phyloP scores from a whole-genome alignment of 2,113 vertebrate genomes.

The Leptodactylus fuscus region DNA sequence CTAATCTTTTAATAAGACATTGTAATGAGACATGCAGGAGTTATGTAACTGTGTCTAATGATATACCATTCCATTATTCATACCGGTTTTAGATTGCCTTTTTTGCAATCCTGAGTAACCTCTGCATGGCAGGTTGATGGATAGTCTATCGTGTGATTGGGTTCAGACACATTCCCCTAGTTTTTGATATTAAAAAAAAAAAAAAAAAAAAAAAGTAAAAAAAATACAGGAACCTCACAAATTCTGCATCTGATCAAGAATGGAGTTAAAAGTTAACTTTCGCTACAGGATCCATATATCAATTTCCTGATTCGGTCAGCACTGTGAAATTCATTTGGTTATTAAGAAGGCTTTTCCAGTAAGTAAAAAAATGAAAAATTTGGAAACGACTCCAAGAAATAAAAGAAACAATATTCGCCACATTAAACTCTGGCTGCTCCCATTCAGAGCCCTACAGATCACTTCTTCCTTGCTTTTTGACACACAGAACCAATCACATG shows the following conservation, averaged over 20 bases:
- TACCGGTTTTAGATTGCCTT: constrained; percentile 14
- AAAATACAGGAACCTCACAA: too few relatives aligned
- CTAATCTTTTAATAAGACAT: constrained; percentile 48
- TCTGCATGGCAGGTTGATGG: constrained; percentile 33
- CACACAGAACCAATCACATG: too few relatives aligned
- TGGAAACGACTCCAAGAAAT: too few relatives aligned
- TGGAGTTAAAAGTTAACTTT: not conserved
- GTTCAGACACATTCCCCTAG: constrained; percentile 5
- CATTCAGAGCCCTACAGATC: too few relatives aligned
- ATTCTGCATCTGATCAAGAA: constrained; percentile 1
- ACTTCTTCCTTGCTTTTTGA: too few relatives aligned
- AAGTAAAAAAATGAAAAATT: too few relatives aligned
- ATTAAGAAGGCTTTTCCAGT: not conserved
- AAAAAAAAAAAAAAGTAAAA: too few relatives aligned
- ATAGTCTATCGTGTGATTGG: constrained; percentile 15
- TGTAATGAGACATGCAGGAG: constrained; percentile 50
- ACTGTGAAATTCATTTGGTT: not conserved
- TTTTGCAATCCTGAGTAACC: constrained; percentile 44
- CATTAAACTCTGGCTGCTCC: too few relatives aligned
- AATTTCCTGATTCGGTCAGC: not conserved
- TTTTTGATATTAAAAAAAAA: too few relatives aligned
- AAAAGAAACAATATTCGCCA: too few relatives aligned
- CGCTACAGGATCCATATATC: not conserved
- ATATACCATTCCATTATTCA: constrained; percentile 42
- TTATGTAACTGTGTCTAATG: constrained; percentile 42